These are phyloP conservation scores for Saxicola maurus DNA, from an alignment of 2,797 vertebrate species.

Conservation along the genomic window DNA sequence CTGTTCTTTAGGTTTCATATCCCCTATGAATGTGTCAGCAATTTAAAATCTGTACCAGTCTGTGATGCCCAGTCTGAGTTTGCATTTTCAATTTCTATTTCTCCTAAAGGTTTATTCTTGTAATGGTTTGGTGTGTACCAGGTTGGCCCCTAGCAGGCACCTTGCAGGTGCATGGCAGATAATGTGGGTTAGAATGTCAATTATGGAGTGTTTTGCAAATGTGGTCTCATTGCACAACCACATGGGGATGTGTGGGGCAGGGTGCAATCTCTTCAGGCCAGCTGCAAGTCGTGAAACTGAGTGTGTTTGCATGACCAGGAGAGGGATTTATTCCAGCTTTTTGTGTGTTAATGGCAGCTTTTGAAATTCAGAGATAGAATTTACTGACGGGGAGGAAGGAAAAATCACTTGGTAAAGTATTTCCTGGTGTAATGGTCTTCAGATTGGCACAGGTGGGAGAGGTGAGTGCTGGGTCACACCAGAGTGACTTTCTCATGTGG, in stretches of 20 bases:
- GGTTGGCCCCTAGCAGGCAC: not conserved
- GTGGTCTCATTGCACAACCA: not conserved
- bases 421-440: not conserved
- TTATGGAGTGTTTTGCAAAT: not conserved
- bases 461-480: not conserved
- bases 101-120: not conserved
- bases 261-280: not conserved
- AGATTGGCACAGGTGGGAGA: not conserved
- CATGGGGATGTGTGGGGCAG: not conserved
- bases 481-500: accelerated
- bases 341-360: not conserved
- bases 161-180: not conserved
- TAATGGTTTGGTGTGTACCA: not conserved
- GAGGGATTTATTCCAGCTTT: not conserved
- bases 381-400: accelerated
- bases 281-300: conserved; percentile 23
- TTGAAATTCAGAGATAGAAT: not conserved
- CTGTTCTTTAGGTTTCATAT: not conserved
- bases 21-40: not conserved
- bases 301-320: not conserved
- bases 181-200: not conserved
- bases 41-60: not conserved
- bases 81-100: not conserved
- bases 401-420: not conserved
- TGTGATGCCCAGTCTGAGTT: not conserved